Base-by-base conservation (phyloP, 2,888 invertebrate genomes). In the Amphipoea lucens region DNA sequence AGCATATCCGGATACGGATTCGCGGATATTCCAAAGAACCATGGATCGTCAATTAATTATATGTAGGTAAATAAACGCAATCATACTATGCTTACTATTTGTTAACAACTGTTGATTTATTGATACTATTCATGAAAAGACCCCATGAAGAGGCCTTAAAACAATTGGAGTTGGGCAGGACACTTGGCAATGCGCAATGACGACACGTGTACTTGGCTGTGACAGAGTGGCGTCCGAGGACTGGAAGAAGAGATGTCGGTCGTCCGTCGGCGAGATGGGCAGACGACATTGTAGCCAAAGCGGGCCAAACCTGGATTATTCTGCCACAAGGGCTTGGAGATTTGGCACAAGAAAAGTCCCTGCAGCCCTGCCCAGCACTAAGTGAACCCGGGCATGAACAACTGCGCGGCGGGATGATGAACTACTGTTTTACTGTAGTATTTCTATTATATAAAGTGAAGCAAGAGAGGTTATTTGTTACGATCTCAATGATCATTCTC, bases 21-120 rank as follows among this genome's bases (percentile, higher is more conserved):
- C 20, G 11, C 87, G 83, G 87, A 86, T 83, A 83, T 83, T 83
- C 77, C 83, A 40, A 76, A 73, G 77, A 76, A 76, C 65, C 71
- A 76, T 83, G 23, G 40, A 42, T 40, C n/a, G 51, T 42, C 51
- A 69, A 81, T 81, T 71, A 57, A 62, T 36, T 57, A 40, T 54
- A 23, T 11, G 23, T 68, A 54, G 7, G 29, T 29, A 29, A 29
- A 29, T 20, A 4, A 42, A 42, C 42, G 12, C 29, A 75, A 66
- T 66, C 23, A 45, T 54, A 63, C 63, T 45, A 60, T 51, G 51
- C 63, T 63, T 68, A 73, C n/a, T 66, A 72, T 73, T 69, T 54
- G 60, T 65, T 86, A 75, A 7, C 67, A 45, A 63, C 11, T 29
- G 2, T 29, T 60, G n/a, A n/a, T 60, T 60, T n/a, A 23, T 57